phyloP scores from a whole-genome alignment of 92 coral and sea anemone species.

The Epizoanthus fatuus region DNA sequence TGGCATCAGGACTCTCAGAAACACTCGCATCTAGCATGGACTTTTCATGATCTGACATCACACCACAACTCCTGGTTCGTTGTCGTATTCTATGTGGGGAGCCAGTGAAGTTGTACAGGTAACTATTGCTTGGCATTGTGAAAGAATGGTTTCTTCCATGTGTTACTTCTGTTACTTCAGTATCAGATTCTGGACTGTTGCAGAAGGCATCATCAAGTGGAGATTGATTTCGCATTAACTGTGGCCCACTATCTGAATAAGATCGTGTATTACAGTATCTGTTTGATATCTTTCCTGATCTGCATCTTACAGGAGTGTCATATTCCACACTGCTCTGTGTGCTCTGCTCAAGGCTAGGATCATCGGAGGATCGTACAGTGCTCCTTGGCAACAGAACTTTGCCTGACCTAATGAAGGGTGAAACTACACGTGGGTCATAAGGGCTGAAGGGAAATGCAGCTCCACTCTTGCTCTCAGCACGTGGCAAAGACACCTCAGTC shows the following conservation, averaged over 20 bases:
- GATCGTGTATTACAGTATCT: background rate
- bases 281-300: background rate
- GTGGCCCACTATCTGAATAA: background rate
- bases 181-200: conserved; percentile 16
- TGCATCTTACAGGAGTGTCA: background rate
- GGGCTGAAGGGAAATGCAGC: conserved; percentile 91
- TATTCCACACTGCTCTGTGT: background rate
- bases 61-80: conserved; percentile 22
- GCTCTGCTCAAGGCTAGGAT: background rate
- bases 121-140: conserved; percentile 48
- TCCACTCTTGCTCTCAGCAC: conserved; percentile 79
- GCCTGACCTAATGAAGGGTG: conserved; percentile 66
- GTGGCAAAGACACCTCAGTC: conserved; percentile 63
- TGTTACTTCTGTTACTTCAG: conserved; percentile 11
- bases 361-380: conserved; percentile 4
- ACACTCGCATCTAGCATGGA: background rate
- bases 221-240: background rate
- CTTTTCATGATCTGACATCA: background rate
- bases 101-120: conserved; percentile 29
- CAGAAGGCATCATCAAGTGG: conserved; percentile 41
- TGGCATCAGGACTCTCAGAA: background rate
- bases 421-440: conserved; percentile 87
- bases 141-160: conserved; percentile 30
- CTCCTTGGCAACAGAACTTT: conserved; percentile 74
- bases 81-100: background rate